Base-by-base conservation (phyloP, 2,113 vertebrate genomes). In the Centropristis striata region DNA sequence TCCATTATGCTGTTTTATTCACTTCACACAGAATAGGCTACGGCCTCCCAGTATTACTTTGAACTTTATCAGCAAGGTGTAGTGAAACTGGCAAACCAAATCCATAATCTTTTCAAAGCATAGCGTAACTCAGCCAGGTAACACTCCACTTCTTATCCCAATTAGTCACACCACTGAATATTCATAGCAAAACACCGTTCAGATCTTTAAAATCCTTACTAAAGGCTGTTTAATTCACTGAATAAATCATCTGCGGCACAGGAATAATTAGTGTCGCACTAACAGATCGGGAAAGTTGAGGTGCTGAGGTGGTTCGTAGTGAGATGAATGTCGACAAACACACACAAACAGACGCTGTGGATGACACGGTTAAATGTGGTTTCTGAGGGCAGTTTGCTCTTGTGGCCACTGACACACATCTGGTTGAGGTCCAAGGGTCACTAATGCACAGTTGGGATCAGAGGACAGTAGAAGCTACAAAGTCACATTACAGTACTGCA, bases 141-240 rank as follows among this genome's bases (percentile, higher is more conserved):
- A 78, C 81, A 84, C 83, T 81, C 83, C 63, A 85, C 84, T 79
- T 80, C 77, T 77, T 70, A 90, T 88, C 71, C 81, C 78, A 90
- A 90, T 92, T 90, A 87, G 77, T 87, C 90, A 88, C 80, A 53
- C 57, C 65, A 15, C 61, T 90, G 68, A 88, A 82, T 88, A 87
- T 92, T 84, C 79, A 88, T 75, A 70, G 70, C 0, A 61, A 75
- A 77, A 75, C 16, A 46, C 41, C 5, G 3, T 83, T 86, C 69
- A 73, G 67, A 74, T 88, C 71, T 87, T 81, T 69, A 85, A 83
- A 88, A 47, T 84, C 61, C 32, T 63, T 28, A 44, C 77, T 86
- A 78, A 90, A 91, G 85, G 80, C 84, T 63, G 58, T 91, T 92
- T 90, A 86, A 90, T 88, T 87, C 81, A 59, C 51, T 80, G 80